Conservation (phyloP, 1,140 invertebrate genomes). For the Diachasmimorpha longicaudata region DNA sequence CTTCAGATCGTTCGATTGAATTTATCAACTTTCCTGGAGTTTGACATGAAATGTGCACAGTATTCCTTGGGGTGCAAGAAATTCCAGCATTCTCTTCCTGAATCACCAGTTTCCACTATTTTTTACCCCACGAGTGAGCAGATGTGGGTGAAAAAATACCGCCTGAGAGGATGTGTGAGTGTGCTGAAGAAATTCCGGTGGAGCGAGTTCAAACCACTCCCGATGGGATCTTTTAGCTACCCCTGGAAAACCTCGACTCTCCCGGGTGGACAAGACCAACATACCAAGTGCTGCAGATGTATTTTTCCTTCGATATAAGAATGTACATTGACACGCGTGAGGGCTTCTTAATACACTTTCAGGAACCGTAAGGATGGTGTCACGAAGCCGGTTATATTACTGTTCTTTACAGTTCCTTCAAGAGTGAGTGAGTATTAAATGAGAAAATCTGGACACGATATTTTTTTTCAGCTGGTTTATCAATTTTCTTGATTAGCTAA, state of each 20-base stretch:
- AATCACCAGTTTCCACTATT: slow-evolving; percentile 35
- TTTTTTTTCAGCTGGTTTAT: background rate
- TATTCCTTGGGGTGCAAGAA: slow-evolving; percentile 23
- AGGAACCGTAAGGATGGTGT: background rate
- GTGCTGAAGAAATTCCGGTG: background rate
- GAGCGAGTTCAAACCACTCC: background rate
- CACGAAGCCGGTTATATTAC: background rate
- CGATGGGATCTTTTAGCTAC: slow-evolving; percentile 17
- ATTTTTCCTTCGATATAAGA: background rate
- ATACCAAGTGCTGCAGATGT: background rate
- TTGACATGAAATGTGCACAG: background rate
- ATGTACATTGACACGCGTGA: background rate
- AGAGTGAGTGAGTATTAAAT: background rate
- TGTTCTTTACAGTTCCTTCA: background rate
- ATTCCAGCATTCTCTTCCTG: slow-evolving; percentile 26
- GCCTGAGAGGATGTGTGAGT: background rate
- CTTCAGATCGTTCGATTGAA: background rate
- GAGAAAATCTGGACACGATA: background rate
- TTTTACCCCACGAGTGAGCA: background rate
- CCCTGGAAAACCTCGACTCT: background rate
- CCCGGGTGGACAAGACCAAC: background rate
- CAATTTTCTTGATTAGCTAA: background rate
- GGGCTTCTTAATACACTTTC: background rate
- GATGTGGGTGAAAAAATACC: background rate
- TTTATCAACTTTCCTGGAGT: background rate